These are phyloP conservation scores for Lepidochrysops patricia DNA, from an alignment of 2,888 invertebrate genomes.

Conservation along the genomic window DNA sequence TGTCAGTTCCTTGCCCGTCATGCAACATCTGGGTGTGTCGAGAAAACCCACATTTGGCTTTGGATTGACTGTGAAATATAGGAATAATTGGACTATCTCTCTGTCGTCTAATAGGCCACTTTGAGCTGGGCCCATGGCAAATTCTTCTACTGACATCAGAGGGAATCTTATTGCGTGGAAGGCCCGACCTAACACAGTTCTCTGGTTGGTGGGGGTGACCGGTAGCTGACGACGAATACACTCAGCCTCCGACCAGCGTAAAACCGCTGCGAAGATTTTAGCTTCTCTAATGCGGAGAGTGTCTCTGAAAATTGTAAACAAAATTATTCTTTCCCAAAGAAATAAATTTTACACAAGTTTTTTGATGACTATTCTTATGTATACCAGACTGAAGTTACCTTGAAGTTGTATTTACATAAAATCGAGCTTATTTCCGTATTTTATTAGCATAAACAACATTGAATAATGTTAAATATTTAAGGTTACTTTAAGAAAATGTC, in stretches of 20 bases:
- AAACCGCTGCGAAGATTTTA: slow-evolving; percentile 82
- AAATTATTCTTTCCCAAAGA: neutral
- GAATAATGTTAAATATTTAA: too few relatives aligned
- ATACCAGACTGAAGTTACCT: too few relatives aligned
- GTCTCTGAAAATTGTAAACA: slow-evolving; percentile 67
- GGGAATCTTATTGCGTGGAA: slow-evolving; percentile 86
- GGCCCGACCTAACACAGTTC: slow-evolving; percentile 79
- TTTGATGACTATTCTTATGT: too few relatives aligned
- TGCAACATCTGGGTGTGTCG: slow-evolving; percentile 82
- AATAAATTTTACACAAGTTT: too few relatives aligned
- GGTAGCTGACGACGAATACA: slow-evolving; percentile 79
- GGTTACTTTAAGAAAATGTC: neutral
- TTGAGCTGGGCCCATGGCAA: slow-evolving; percentile 84
- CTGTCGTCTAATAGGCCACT: slow-evolving; percentile 83
- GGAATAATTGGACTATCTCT: slow-evolving; percentile 82
- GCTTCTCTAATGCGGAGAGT: slow-evolving; percentile 86
- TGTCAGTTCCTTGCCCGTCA: slow-evolving; percentile 85
- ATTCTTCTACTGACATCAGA: slow-evolving; percentile 89
- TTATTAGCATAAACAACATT: too few relatives aligned
- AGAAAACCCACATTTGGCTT: slow-evolving; percentile 83
- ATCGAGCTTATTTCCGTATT: too few relatives aligned
- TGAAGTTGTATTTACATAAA: too few relatives aligned
- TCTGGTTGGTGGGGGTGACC: slow-evolving; percentile 79
- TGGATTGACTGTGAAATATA: slow-evolving; percentile 83
- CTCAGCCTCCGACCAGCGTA: slow-evolving; percentile 84